Percentiles rank a stretch among this genome's conserved stretches.
phyloP scores from a whole-genome alignment of 2,113 vertebrate species.

The Erythrolamprus reginae region DNA sequence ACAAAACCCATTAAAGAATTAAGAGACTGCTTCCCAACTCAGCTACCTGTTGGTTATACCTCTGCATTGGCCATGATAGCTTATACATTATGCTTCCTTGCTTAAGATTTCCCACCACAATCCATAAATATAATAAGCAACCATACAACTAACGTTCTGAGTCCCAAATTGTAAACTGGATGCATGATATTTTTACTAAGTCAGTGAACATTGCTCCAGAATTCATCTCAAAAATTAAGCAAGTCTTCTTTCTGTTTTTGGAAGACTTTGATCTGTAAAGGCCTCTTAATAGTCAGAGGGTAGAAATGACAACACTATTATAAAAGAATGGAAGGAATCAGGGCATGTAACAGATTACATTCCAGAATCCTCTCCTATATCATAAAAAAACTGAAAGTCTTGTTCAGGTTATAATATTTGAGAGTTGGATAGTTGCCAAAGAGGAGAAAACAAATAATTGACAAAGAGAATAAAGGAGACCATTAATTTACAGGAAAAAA shows the following conservation, averaged over 20 bases:
- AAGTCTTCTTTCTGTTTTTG: slow-evolving; percentile 5
- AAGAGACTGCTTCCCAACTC: slow-evolving; percentile 70
- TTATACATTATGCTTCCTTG: not conserved
- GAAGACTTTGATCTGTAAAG: not conserved
- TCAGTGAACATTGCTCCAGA: slow-evolving; percentile 63
- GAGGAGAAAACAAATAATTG: not conserved
- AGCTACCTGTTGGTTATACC: slow-evolving; percentile 57
- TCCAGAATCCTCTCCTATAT: not conserved
- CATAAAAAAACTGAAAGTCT: not conserved
- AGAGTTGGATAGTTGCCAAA: not conserved
- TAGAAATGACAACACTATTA: not conserved
- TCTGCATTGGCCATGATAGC: not conserved
- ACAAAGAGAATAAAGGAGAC: not conserved
- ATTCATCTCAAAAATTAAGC: slow-evolving; percentile 67
- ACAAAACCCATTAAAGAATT: slow-evolving; percentile 79
- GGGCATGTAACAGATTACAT: not conserved
- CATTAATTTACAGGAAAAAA: not conserved
- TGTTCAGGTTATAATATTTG: not conserved
- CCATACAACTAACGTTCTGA: slow-evolving; percentile 51
- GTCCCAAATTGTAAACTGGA: slow-evolving; percentile 68
- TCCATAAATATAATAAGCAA: not conserved
- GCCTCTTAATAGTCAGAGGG: not conserved
- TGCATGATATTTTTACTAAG: slow-evolving; percentile 64
- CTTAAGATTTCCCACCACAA: not conserved
- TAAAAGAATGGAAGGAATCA: not conserved